Percentiles rank a stretch among this genome's conserved stretches.
Evolutionary conservation across 2,113 vertebrate genomes (phyloP).

Genomic region (Apodemus speciosus): DNA sequence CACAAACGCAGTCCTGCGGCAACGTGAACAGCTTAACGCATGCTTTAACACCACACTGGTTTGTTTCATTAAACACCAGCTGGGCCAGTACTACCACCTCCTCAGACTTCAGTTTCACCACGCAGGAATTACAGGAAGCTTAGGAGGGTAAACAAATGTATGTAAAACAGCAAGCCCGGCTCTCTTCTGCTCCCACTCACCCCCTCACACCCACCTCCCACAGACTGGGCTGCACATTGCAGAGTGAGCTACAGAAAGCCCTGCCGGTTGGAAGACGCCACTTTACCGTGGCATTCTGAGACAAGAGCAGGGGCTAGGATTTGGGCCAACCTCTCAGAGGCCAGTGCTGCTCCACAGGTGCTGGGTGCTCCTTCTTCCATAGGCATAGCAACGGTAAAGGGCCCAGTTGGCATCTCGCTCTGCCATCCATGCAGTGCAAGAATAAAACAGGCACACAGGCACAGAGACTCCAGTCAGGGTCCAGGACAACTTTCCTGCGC

Average conservation of each 20-base stretch:
- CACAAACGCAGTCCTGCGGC: fast-evolving
- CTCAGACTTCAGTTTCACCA: background rate
- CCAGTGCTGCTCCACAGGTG: background rate
- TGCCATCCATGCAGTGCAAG: too few relatives aligned
- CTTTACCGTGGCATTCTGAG: fast-evolving
- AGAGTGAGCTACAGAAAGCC: background rate
- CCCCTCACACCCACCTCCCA: background rate
- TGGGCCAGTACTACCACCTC: background rate
- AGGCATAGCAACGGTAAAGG: background rate
- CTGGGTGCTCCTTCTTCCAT: background rate
- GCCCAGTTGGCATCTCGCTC: background rate
- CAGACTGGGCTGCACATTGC: fast-evolving
- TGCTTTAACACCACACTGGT: background rate
- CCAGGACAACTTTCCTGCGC: background rate
- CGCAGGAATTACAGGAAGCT: background rate
- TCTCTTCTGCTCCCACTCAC: background rate
- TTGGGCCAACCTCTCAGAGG: background rate
- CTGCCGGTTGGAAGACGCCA: fast-evolving
- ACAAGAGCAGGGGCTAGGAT: background rate
- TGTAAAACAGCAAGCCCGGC: background rate
- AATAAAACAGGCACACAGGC: fast-evolving
- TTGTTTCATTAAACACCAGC: background rate
- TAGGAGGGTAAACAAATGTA: background rate
- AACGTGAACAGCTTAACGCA: fast-evolving
- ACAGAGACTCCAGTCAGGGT: background rate